Evolutionary conservation across 2,797 vertebrate genomes (phyloP).

Genomic region (Coregonus ussuriensis): DNA sequence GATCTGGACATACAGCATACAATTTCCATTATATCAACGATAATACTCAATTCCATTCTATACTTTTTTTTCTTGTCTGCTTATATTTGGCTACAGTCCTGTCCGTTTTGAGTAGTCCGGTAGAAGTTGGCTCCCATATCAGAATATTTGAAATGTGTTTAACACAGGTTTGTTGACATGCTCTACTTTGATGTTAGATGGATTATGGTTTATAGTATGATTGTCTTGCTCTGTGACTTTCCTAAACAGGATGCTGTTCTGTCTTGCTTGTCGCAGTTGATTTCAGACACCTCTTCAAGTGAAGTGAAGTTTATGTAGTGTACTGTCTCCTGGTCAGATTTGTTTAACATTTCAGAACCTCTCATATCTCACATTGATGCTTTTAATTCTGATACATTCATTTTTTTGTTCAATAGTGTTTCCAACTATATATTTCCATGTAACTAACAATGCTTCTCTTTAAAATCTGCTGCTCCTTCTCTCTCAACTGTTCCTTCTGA

Average conservation of each 20-base stretch:
- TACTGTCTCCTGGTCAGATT: not conserved
- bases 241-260: not conserved
- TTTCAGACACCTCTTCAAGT: slow-evolving; percentile 3
- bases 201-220: not conserved
- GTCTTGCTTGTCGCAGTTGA: not conserved
- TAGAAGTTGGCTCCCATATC: slow-evolving; percentile 3
- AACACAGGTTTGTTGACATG: not conserved
- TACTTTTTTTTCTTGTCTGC: not conserved
- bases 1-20: slow-evolving; percentile 66
- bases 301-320: not conserved
- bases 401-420: slow-evolving; percentile 22
- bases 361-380: not conserved
- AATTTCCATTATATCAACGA: slow-evolving; percentile 7
- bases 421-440: slow-evolving; percentile 21
- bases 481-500: slow-evolving; percentile 15
- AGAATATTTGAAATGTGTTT: not conserved
- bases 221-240: not conserved
- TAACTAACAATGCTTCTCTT: slow-evolving; percentile 58
- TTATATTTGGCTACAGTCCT: not conserved
- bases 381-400: slow-evolving; percentile 5
- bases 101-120: slow-evolving; percentile 1
- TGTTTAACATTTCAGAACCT: not conserved
- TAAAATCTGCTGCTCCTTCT: slow-evolving; percentile 4
- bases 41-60: not conserved
- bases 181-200: not conserved